Base-by-base conservation (phyloP, 2,888 invertebrate genomes). In the Pollenia amentaria region DNA sequence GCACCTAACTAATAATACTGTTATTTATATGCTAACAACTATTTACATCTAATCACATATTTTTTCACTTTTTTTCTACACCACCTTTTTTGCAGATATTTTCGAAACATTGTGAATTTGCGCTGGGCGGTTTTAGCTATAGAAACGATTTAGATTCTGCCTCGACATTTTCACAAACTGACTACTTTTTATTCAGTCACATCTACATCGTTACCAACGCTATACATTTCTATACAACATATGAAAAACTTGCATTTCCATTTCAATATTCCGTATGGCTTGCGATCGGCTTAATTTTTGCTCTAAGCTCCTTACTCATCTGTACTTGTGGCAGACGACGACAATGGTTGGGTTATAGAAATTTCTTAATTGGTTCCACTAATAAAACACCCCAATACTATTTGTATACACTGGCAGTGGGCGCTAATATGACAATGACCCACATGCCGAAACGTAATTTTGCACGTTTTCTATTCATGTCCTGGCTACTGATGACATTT, bases 191-290 rank as follows among this genome's bases (percentile, higher is more conserved):
- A 51, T 88, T 91, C 78, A 92, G 91, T 57, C 89, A 88, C 64
- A 90, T 91, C 2, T 89, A 88, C 88, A 57, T 92, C 60, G 89
- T 92, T 1, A 89, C 91, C 1, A 92, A 91, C 79, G 76, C 91
- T 18, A 89, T 89, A 12, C 88, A 88, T 42, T 88, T 89, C 11
- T 89, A 89, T 21, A 89, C 90, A 3, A 86, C 90, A 29, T 91
- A 91, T 67, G 89, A 90, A 65, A 91, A 91, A 67, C 84, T 92
- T 10, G 87, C 91, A 3, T 90, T 90, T 73, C 92, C 92, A 7
- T 92, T 92, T 40, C 57, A 88, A 42, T 84, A 88, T 8, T 11
- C 53, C 0, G 84, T 92, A 48, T 92, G 92, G 92, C 67, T 80
- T 3, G 87, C 84, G 11, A 87, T 90, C 40, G 78, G 87, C 0